Evolutionary conservation across 2,113 vertebrate species (phyloP), one percentile per base, ranked within the genome.

Genomic region (Halichoeres trimaculatus): DNA sequence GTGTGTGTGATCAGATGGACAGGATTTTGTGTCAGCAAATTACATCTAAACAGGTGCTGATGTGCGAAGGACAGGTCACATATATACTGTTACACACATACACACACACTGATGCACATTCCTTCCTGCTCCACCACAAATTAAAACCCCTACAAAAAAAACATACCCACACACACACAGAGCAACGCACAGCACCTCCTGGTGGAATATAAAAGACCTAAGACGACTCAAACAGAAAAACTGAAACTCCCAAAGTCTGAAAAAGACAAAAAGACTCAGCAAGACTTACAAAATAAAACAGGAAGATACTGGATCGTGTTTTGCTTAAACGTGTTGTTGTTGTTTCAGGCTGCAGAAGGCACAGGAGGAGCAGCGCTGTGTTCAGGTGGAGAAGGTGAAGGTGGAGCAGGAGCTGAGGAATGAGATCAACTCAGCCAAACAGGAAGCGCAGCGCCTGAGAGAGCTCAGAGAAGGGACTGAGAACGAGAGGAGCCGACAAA

Each of bases 341-440:
- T 59, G 24, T 10, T 77, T 30, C 87, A 98, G 98, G 87, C 93
- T 99, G 51, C 96, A 96, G 89, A 95, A 94, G 85, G 98, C 97
- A 0, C 97, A 98, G 86, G 96, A 99, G 79, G 95, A 99, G 70
- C 97, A 98, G 53, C 96, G 93, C 61, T 94, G 94, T 0, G 97
- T 98, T 41, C 95, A 97, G 89, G 96, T 95, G 84, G 96, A 98
- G 76, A 98, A 98, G 89, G 96, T 97, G 19, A 95, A 94, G 70
- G 91, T 99, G 90, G 97, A 99, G 93, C 94, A 97, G 93, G 91
- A 96, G 80, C 93, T 99, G 45, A 93, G 94, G n/a, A 94, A 89
- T 0, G 95, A 99, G 94, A 97, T 99, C 86, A 91, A 89, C 69
- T 85, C 95, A 0, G 96, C 96, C 73, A 97, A 99, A 85, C 94